Evolutionary conservation across 2,113 vertebrate genomes (phyloP), one percentile per base, ranked within the genome.

Genomic region (Albula glossodonta): DNA sequence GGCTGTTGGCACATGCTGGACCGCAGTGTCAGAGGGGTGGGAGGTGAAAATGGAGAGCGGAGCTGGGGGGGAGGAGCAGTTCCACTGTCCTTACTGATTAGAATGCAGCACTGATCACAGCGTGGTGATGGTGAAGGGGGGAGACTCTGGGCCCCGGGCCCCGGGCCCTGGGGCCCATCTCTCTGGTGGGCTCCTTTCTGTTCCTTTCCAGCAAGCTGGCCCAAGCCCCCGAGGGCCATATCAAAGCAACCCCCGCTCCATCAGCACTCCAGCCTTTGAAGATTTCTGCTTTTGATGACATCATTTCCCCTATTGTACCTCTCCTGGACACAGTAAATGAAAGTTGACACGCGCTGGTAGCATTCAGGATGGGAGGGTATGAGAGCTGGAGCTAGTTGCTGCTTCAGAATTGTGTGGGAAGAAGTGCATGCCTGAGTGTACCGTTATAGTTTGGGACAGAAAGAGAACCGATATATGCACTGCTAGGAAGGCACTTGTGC

Each of bases 211-310:
- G 11, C 78, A 79, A 79, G 48, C 78, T 79, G 78, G 78, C 31
- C 78, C 12, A 19, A 66, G 78, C 56, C 82, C 80, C 80, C 49
- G 49, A n/a, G 78, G 60, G 86, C 51, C 83, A 85, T 51, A 82
- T 87, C 78, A 85, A 80, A 85, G 70, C 70, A 74, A 3, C 6
- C 84, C 56, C 63, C 22, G n/a, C 63, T 60, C n/a, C 7, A 78
- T 2, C 84, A 50, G 49, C 41, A 17, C 63, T 49, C 25, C 11
- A 66, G 82, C 31, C 81, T 85, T 85, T 85, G 81, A 89, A 86
- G 80, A n/a, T 13, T 56, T 84, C 80, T 83, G 51, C 80, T 49
- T 86, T 86, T 88, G 80, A 82, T 86, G 77, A 85, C 85, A 83
- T 86, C 86, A 87, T 51, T 85, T 83, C 49, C 50, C 70, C 9